Percentiles rank a stretch among this genome's conserved stretches.
These are phyloP conservation scores for Cremastinae sp. DNA, from an alignment of 2,888 invertebrate species.

Conservation along the genomic window DNA sequence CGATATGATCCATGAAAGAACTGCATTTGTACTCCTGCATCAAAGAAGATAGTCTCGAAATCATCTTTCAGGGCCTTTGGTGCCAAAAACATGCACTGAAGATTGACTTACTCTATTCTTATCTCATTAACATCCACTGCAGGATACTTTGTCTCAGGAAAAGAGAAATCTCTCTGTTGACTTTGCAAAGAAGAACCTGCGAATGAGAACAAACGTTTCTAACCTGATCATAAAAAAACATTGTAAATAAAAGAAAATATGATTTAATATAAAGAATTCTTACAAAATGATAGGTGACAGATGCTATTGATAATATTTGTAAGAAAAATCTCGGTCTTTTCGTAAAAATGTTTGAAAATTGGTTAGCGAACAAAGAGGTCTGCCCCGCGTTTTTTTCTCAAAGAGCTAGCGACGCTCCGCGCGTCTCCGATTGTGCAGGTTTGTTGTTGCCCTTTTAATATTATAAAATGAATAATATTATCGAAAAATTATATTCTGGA, in stretches of 20 bases:
- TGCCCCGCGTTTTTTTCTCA: no score
- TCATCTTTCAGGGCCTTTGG: no score
- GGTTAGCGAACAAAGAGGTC: no score
- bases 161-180: neutral
- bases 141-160: neutral
- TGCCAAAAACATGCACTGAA: no score
- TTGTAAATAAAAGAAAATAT: neutral
- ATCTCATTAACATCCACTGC: neutral
- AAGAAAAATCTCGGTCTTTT: neutral
- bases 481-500: neutral
- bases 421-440: neutral
- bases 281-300: neutral
- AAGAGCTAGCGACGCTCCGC: neutral
- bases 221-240: neutral
- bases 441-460: neutral
- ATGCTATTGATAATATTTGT: neutral
- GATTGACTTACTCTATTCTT: no score
- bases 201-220: neutral
- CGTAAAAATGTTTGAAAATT: neutral
- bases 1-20: no score
- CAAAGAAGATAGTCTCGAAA: no score
- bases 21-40: no score
- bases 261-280: neutral
- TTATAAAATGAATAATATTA: conserved; percentile 12
- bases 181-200: neutral